phyloP scores from a whole-genome alignment of 2,888 invertebrate species.

The Polietes domitor region DNA sequence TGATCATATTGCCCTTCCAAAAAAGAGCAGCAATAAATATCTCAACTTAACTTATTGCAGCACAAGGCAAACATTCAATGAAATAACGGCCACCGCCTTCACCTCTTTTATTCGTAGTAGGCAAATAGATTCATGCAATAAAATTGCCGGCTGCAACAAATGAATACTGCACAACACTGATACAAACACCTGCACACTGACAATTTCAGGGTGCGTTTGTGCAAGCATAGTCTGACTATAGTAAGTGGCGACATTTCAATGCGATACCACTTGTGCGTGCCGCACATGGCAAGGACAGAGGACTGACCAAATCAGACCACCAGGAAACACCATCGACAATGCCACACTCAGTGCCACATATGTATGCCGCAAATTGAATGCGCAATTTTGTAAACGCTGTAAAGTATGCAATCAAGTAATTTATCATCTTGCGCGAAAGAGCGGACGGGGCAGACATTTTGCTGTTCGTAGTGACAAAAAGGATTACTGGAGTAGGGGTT shows the following conservation, averaged over 20 bases:
- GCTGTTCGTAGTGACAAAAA: constrained; percentile 66
- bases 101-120: constrained; percentile 39
- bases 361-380: constrained; percentile 67
- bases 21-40: constrained; percentile 62
- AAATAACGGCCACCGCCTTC: constrained; percentile 30
- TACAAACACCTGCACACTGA: neutral
- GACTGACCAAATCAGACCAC: neutral
- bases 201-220: constrained; percentile 36
- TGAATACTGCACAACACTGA: constrained; percentile 31
- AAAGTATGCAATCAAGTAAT: constrained; percentile 72
- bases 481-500: constrained; percentile 10
- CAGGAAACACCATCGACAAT: neutral
- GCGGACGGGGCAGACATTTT: constrained; percentile 65
- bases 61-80: constrained; percentile 42
- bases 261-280: constrained; percentile 46
- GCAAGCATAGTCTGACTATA: constrained; percentile 45
- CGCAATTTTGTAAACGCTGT: constrained; percentile 63
- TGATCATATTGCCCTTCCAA: constrained; percentile 54
- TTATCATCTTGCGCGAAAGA: constrained; percentile 54
- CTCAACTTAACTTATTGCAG: constrained; percentile 59
- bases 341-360: constrained; percentile 33
- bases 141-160: constrained; percentile 8
- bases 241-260: constrained; percentile 43
- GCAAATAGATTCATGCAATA: constrained; percentile 32
- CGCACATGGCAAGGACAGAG: constrained; percentile 18